Conservation (phyloP, 2,888 invertebrate species). For the Pycnomerus fuliginosus region DNA sequence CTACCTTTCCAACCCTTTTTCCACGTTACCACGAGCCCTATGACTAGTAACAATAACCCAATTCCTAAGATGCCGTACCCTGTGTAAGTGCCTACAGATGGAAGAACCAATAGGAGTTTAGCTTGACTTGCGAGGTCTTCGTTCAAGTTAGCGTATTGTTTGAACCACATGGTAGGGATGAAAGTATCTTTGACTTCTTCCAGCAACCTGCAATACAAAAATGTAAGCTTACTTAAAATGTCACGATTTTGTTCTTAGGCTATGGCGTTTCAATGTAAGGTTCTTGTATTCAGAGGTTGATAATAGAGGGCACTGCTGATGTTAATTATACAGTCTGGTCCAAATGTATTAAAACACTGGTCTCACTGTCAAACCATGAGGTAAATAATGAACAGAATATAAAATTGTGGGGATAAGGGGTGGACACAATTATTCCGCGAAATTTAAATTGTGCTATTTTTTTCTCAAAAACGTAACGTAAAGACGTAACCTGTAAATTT, state of each 20-base stretch:
- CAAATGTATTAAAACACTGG: too few species aligned
- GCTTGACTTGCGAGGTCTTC: slow-evolving; percentile 59
- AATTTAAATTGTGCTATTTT: too few species aligned
- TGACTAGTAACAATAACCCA: slow-evolving; percentile 47
- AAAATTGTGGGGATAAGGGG: too few species aligned
- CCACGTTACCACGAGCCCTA: slow-evolving; percentile 46
- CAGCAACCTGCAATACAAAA: slow-evolving; percentile 56
- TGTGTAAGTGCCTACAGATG: slow-evolving; percentile 57
- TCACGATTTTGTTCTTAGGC: background rate
- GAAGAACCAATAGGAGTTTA: slow-evolving; percentile 57
- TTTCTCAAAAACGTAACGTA: too few species aligned
- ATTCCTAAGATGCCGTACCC: slow-evolving; percentile 57
- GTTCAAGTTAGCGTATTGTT: slow-evolving; percentile 63
- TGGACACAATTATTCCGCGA: too few species aligned
- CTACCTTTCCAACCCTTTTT: slow-evolving; percentile 43
- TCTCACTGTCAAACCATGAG: too few species aligned
- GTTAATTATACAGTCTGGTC: too few species aligned
- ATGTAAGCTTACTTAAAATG: slow-evolving; percentile 4
- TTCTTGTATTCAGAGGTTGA: too few species aligned
- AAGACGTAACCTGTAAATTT: too few species aligned
- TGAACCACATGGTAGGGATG: slow-evolving; percentile 78
- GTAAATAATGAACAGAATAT: too few species aligned
- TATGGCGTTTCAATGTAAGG: too few species aligned
- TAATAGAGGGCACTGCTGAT: too few species aligned
- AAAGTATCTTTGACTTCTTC: slow-evolving; percentile 57